phyloP scores from a whole-genome alignment of 2,888 invertebrate species.

The Hylaea fasciaria region DNA sequence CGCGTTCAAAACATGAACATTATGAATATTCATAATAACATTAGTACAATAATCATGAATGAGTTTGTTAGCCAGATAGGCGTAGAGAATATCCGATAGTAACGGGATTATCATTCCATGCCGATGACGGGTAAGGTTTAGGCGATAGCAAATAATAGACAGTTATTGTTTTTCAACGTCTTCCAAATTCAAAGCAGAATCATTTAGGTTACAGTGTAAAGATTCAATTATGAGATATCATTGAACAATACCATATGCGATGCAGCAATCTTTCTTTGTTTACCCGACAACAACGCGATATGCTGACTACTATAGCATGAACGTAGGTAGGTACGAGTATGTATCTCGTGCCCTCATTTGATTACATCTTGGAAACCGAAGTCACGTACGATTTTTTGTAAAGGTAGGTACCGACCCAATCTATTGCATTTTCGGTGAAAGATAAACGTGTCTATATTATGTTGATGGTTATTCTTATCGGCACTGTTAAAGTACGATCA shows the following conservation, averaged over 20 bases:
- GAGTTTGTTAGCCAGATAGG: conserved; percentile 45
- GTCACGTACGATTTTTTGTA: conserved; percentile 42
- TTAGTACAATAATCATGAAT: conserved; percentile 58
- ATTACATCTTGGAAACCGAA: conserved; percentile 47
- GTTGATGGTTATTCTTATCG: conserved; percentile 2
- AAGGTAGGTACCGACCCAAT: conserved; percentile 27
- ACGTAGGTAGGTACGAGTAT: conserved; percentile 35
- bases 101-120: conserved; percentile 41
- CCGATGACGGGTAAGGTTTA: conserved; percentile 36
- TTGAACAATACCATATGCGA: conserved; percentile 72
- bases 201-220: conserved; percentile 66
- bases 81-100: conserved; percentile 39
- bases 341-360: conserved; percentile 57
- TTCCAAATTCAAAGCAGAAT: conserved; percentile 50
- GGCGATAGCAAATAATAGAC: conserved; percentile 26
- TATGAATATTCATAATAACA: conserved; percentile 63
- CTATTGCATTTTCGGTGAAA: conserved; percentile 17
- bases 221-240: conserved; percentile 78
- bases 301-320: conserved; percentile 54
- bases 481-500: too few species aligned
- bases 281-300: conserved; percentile 63
- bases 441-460: conserved; percentile 9
- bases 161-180: conserved; percentile 35
- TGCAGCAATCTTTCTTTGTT: conserved; percentile 74
- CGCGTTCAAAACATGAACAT: conserved; percentile 38